These are phyloP conservation scores for Haliclona indistincta DNA, from an alignment of 37 sponge, comb jelly and placozoan genomes.

Conservation along the genomic window DNA sequence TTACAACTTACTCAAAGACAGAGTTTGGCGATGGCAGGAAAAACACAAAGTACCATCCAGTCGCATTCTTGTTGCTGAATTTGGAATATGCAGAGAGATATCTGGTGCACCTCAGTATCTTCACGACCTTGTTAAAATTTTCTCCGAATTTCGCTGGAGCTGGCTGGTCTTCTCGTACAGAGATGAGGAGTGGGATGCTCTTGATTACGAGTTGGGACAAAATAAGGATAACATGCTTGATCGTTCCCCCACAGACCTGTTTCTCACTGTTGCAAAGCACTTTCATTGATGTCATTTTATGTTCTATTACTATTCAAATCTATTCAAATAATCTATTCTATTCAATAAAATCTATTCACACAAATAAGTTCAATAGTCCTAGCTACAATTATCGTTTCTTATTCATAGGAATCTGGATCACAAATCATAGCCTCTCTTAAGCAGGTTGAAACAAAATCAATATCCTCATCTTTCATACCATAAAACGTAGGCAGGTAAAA, in stretches of 20 bases:
- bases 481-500: conserved; percentile 63
- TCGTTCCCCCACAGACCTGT: conserved; percentile 14
- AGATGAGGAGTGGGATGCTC: conserved; percentile 63
- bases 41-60: conserved; percentile 15
- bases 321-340: too few species aligned
- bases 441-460: conserved; percentile 7
- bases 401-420: too few species aligned
- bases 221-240: conserved; percentile 37
- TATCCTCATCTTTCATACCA: conserved; percentile 6
- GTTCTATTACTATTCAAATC: too few species aligned
- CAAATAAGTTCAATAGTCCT: too few species aligned
- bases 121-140: conserved; percentile 37
- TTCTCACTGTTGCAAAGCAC: conserved; percentile 14
- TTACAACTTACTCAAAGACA: background rate
- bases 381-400: too few species aligned
- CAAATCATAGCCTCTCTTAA: conserved; percentile 22
- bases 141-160: conserved; percentile 40
- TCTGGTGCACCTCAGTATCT: conserved; percentile 29
- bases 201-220: conserved; percentile 62
- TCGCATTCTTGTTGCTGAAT: conserved; percentile 44
- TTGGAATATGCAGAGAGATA: conserved; percentile 42
- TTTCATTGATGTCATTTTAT: too few species aligned
- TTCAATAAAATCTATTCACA: too few species aligned
- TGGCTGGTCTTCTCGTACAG: conserved; percentile 62
- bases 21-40: conserved; percentile 29